Percentiles rank a stretch among this genome's conserved stretches.
phyloP scores from a whole-genome alignment of 2,888 invertebrate genomes.

The Argyresthia albistria region DNA sequence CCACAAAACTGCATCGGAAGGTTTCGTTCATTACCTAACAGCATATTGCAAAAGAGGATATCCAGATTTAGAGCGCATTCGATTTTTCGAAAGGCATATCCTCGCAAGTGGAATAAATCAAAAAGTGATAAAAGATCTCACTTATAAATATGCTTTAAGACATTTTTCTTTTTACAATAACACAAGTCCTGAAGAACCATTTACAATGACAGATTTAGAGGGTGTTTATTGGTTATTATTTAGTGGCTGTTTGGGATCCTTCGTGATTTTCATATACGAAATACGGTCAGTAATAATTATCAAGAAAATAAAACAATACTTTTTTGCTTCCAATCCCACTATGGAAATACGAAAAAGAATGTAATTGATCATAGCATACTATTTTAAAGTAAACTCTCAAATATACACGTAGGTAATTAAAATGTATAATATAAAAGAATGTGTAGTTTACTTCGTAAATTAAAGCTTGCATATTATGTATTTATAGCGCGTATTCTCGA shows the following conservation, averaged over 20 bases:
- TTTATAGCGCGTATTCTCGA: too few relatives aligned
- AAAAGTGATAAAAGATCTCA: not conserved
- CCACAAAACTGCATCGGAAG: not conserved
- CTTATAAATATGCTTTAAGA: not conserved
- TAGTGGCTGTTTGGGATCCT: not conserved
- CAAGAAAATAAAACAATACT: not conserved
- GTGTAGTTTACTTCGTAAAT: too few relatives aligned
- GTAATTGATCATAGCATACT: too few relatives aligned
- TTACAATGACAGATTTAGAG: not conserved
- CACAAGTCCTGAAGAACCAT: not conserved
- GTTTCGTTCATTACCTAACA: not conserved
- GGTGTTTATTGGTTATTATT: not conserved
- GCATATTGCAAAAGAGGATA: slow-evolving; percentile 10
- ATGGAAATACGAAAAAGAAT: too few relatives aligned
- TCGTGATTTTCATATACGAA: not conserved
- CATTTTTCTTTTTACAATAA: not conserved
- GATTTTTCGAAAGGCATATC: slow-evolving; percentile 8
- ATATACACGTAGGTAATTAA: too few relatives aligned
- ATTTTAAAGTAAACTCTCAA: too few relatives aligned
- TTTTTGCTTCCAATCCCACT: too few relatives aligned
- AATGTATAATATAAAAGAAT: too few relatives aligned
- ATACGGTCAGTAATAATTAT: not conserved
- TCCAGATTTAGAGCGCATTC: slow-evolving; percentile 11
- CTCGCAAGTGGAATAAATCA: not conserved
- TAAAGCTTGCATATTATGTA: too few relatives aligned